These are phyloP conservation scores for Buphagus erythrorhynchus DNA, from an alignment of 2,797 vertebrate species.

Conservation along the genomic window DNA sequence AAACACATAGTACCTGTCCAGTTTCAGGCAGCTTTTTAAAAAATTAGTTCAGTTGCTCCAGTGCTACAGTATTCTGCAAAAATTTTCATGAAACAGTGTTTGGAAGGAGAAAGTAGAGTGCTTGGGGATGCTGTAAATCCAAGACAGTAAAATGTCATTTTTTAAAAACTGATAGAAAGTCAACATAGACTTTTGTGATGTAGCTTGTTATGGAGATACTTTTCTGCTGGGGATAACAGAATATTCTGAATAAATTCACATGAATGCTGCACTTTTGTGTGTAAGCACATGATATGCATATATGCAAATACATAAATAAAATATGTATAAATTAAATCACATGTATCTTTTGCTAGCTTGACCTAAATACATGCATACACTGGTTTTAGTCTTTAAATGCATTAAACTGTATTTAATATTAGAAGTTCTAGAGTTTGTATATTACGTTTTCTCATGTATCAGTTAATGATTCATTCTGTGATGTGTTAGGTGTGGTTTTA, in stretches of 20 bases:
- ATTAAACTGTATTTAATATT: neutral
- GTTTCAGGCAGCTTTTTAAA: neutral
- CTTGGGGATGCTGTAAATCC: neutral
- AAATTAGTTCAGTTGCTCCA: neutral
- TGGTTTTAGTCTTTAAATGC: neutral
- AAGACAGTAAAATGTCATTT: neutral
- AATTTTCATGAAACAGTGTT: neutral
- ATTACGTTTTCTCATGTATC: fast-evolving
- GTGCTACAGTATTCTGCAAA: neutral
- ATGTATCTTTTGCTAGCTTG: neutral
- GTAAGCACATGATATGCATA: neutral
- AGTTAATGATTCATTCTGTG: neutral
- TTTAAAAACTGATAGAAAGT: neutral
- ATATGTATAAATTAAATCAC: neutral
- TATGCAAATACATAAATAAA: neutral
- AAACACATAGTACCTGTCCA: neutral
- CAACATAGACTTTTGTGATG: fast-evolving
- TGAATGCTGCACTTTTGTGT: neutral
- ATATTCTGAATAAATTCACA: neutral
- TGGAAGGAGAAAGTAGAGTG: neutral
- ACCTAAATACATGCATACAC: neutral
- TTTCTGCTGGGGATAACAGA: neutral
- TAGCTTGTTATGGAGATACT: neutral
- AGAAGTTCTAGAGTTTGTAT: neutral
- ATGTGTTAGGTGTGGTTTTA: neutral